phyloP scores from a whole-genome alignment of 2,113 vertebrate genomes.

The Oryctolagus cuniculus region DNA sequence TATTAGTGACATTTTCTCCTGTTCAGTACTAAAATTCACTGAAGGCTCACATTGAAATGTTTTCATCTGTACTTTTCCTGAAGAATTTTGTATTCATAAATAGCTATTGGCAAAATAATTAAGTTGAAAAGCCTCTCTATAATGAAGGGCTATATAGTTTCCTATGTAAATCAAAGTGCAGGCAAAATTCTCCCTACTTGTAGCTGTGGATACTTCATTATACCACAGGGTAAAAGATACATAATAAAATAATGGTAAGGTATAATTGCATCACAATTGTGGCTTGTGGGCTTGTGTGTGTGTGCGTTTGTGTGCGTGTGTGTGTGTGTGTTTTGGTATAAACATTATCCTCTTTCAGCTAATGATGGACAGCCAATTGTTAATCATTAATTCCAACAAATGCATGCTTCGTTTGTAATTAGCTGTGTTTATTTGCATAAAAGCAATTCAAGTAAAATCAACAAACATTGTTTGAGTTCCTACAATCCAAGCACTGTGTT shows the following conservation, averaged over 20 bases:
- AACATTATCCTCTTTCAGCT: slow-evolving; percentile 28
- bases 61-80: slow-evolving; percentile 32
- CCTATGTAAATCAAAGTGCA: slow-evolving; percentile 29
- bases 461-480: slow-evolving; percentile 20
- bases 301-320: neutral
- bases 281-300: neutral
- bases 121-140: slow-evolving; percentile 9
- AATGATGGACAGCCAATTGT: slow-evolving; percentile 51
- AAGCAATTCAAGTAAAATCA: slow-evolving; percentile 70
- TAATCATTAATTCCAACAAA: slow-evolving; percentile 61
- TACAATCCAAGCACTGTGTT: neutral
- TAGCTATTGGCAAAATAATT: slow-evolving; percentile 43
- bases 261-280: neutral
- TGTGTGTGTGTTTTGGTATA: neutral
- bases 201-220: neutral
- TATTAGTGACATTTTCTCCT: slow-evolving; percentile 48
- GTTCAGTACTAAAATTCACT: slow-evolving; percentile 41
- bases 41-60: neutral
- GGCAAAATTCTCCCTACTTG: slow-evolving; percentile 16
- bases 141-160: slow-evolving; percentile 19
- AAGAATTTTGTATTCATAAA: neutral
- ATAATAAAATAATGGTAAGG: slow-evolving; percentile 29
- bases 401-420: slow-evolving; percentile 59
- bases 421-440: slow-evolving; percentile 65
- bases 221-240: neutral